A percentile compares a stretch with the other conserved stretches of the same genome.
phyloP scores from a whole-genome alignment of 2,113 vertebrate species.

The Oxyura jamaicensis region DNA sequence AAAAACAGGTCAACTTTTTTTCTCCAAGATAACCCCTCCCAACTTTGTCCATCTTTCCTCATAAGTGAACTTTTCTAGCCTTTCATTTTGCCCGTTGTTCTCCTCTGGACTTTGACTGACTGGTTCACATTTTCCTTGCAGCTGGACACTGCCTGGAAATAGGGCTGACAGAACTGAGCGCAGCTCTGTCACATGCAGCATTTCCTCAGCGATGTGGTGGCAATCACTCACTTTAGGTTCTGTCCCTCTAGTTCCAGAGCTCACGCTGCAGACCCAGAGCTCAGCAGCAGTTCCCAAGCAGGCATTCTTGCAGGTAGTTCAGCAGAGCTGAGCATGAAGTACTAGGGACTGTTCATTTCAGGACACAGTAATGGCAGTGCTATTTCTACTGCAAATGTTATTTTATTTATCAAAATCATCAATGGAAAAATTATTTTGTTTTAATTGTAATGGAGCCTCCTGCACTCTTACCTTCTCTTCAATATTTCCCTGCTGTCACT shows the following conservation, averaged over 20 bases:
- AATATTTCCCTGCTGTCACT: no score
- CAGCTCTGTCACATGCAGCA: neutral
- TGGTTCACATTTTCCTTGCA: neutral
- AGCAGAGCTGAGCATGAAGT: no score
- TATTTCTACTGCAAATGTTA: neutral
- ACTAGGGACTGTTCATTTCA: neutral
- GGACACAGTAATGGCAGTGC: neutral
- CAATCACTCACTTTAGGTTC: neutral
- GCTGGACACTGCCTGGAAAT: neutral
- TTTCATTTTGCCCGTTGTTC: neutral
- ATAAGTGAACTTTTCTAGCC: neutral
- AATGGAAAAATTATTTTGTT: no score
- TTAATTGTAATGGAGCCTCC: no score
- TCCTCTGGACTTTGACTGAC: neutral
- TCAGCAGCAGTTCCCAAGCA: neutral
- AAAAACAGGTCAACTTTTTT: neutral
- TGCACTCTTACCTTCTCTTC: no score
- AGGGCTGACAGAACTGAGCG: neutral
- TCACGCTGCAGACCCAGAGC: neutral
- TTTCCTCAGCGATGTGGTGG: neutral
- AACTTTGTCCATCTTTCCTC: neutral
- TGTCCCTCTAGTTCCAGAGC: neutral
- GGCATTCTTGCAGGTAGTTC: neutral
- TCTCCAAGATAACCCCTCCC: neutral
- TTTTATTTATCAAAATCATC: no score